Percentiles rank a stretch among this genome's conserved stretches.
Conservation (phyloP, 1,140 invertebrate species). For the Mycetomoellerius zeteki region DNA sequence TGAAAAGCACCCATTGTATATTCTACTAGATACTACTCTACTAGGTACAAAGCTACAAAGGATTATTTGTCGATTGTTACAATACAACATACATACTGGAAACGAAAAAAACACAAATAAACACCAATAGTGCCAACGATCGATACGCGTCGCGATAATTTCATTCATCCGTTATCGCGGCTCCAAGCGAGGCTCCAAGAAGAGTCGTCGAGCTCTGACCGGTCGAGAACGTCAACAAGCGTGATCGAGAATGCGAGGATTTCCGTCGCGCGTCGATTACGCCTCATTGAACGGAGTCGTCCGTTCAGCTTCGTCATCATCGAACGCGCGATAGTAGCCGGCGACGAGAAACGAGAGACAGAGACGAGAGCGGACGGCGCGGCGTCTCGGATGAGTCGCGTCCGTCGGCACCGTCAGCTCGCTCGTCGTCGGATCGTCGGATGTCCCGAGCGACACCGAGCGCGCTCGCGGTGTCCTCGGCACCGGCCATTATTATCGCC, state of each 20-base stretch:
- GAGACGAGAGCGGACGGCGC: background rate
- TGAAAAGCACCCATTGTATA: too few species aligned
- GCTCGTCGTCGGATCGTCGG: background rate
- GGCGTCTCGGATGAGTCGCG: background rate
- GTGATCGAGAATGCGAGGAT: background rate
- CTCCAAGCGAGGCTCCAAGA: background rate
- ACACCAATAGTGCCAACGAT: background rate
- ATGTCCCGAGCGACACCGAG: constrained; percentile 23
- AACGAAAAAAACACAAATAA: background rate
- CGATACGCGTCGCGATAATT: constrained; percentile 9
- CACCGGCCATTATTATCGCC: constrained; percentile 79
- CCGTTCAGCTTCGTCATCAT: background rate
- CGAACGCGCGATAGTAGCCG: background rate
- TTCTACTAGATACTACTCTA: too few species aligned
- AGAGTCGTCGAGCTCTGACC: background rate
- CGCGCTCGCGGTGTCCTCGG: background rate
- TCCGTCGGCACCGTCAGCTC: background rate
- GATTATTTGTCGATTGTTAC: background rate
- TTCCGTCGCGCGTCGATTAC: background rate
- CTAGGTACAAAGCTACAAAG: background rate
- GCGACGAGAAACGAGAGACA: background rate
- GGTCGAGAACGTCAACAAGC: background rate
- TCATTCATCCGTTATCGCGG: constrained; percentile 17
- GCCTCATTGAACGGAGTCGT: background rate
- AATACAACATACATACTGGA: background rate